Percentiles rank a stretch among this genome's conserved stretches.
phyloP scores from a whole-genome alignment of 2,113 vertebrate genomes.

The Campylomormyrus numenius region DNA sequence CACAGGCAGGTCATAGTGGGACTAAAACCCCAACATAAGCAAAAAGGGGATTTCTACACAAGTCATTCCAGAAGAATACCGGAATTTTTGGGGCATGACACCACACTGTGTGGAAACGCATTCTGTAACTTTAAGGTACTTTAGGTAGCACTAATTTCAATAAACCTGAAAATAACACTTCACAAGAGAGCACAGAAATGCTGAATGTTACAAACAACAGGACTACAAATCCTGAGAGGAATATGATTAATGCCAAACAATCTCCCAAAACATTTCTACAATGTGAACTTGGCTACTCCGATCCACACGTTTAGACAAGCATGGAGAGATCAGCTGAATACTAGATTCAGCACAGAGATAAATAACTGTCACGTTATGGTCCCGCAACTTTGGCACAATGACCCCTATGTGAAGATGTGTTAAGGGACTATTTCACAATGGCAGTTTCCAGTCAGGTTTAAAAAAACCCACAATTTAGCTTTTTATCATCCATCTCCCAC shows the following conservation, averaged over 20 bases:
- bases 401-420: not conserved
- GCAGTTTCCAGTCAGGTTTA: not conserved
- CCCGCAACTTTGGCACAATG: not conserved
- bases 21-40: not conserved
- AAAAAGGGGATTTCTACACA: not conserved
- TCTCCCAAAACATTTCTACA: not conserved
- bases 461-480: not conserved
- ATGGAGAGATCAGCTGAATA: not conserved
- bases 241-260: not conserved
- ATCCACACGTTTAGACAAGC: not conserved
- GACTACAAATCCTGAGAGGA: not conserved
- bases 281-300: not conserved
- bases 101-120: not conserved
- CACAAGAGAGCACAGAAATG: not conserved
- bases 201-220: not conserved
- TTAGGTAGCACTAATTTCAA: not conserved
- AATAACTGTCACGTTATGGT: not conserved
- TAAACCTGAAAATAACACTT: not conserved
- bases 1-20: not conserved
- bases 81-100: not conserved
- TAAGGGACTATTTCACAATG: not conserved
- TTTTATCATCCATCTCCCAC: not conserved
- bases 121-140: not conserved
- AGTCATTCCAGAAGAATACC: not conserved
- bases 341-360: not conserved